Base-by-base conservation (phyloP, 2,113 vertebrate genomes). In the Castor canadensis region DNA sequence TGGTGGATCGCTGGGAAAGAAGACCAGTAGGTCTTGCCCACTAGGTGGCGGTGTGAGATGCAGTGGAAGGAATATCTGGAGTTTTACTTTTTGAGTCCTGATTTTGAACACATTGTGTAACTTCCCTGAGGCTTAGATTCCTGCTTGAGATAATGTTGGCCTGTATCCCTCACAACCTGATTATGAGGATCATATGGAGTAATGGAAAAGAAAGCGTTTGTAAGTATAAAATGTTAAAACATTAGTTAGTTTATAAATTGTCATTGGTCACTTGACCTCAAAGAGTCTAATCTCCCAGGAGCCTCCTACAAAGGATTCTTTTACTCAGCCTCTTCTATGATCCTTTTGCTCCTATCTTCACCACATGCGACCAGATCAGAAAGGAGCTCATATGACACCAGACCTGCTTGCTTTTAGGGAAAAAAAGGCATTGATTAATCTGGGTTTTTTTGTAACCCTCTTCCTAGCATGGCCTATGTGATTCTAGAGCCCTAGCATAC, bases 41-140 rank as follows among this genome's bases (percentile, higher is more conserved):
- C 76, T 71, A 95, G 92, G 52, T 75, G 95, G 92, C n/a, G 3
- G 7, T 79, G 88, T 92, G 64, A 87, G 58, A 20, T 47, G 40
- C 49, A 56, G 58, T 67, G 38, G 32, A 73, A 69, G 5, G 16
- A 58, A 0, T 47, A 60, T 35, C 30, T 28, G 9, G 24, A 69
- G 84, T 54, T 3, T 0, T 3, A 19, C 2, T 22, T 88, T 62
- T 43, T 28, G 73, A 69, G 52, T 80, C 64, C 67, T 62, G 58
- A 49, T 75, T 93, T 71, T n/a, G 66, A 9, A 64, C 76, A 56
- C 40, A 52, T 20, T 56, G 5, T 67, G 54, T 82, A 67, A 58
- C 43, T 72, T 81, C 64, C 17, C 32, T 17, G 54, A 35, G 26
- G 66, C 35, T 96, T 60, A 71, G 54, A 75, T 43, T 80, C 58